Percentiles rank a stretch among this genome's conserved stretches.
These are phyloP conservation scores for Tokudaia muenninki DNA, from an alignment of 2,797 vertebrate species.

Conservation along the genomic window DNA sequence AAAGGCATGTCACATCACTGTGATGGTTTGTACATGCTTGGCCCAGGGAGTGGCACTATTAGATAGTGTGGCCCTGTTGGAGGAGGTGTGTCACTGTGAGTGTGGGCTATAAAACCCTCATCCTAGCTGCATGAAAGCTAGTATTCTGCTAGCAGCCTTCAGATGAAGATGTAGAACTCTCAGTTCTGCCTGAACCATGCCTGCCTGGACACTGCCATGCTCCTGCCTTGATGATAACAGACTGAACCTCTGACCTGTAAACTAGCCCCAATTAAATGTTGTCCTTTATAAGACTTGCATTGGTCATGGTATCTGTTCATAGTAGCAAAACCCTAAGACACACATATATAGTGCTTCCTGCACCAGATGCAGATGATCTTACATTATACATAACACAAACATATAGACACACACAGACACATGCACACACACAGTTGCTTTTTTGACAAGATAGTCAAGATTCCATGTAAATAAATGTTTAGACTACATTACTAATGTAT, in stretches of 20 bases:
- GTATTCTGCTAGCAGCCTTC: no score
- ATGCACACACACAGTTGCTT: background rate
- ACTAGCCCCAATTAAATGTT: no score
- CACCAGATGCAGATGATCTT: background rate
- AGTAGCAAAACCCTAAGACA: background rate
- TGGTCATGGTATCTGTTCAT: background rate
- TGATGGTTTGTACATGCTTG: background rate
- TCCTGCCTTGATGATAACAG: no score
- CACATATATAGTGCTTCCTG: background rate
- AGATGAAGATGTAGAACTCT: no score
- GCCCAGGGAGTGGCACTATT: no score
- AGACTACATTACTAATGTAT: background rate
- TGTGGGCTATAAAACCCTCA: no score
- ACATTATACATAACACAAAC: background rate
- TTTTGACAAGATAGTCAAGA: background rate
- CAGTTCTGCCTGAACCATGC: no score
- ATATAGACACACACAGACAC: background rate
- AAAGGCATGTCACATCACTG: background rate
- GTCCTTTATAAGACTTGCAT: background rate
- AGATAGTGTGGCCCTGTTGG: no score
- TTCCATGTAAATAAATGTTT: background rate
- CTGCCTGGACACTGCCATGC: no score
- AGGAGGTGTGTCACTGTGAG: no score
- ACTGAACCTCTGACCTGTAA: no score
- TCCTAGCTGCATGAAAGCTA: no score